Evolutionary conservation across 2,797 vertebrate species (phyloP).

Genomic region (Paramormyrops hopkinsi): DNA sequence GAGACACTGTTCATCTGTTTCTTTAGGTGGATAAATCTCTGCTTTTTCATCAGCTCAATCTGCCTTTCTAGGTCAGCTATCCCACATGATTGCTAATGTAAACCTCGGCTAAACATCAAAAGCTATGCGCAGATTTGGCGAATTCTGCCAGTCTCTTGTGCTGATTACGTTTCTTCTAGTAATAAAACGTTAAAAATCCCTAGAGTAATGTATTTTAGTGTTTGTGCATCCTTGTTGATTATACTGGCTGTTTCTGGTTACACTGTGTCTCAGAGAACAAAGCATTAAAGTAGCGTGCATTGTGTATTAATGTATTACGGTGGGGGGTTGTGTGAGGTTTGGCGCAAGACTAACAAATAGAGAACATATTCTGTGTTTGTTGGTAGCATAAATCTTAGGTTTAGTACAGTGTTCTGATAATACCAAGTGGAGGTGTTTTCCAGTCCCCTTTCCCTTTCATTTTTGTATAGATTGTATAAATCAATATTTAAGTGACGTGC

Average conservation of each 20-base stretch:
- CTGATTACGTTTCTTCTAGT: not conserved
- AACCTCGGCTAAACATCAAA: not conserved
- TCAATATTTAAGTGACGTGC: slow-evolving; percentile 9
- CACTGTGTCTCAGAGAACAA: not conserved
- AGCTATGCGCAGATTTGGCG: not conserved
- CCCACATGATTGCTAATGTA: not conserved
- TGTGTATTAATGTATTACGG: not conserved
- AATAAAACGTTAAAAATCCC: not conserved
- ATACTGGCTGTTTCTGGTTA: not conserved
- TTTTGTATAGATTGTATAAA: not conserved
- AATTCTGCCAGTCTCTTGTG: not conserved
- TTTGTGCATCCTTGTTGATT: not conserved
- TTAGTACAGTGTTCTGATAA: not conserved
- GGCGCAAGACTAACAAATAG: not conserved
- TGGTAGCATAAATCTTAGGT: not conserved
- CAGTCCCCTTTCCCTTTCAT: not conserved
- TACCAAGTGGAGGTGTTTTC: not conserved
- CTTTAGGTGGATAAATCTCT: not conserved
- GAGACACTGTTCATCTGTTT: not conserved
- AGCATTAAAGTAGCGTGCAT: not conserved
- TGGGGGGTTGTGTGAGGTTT: not conserved
- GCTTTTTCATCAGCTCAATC: not conserved
- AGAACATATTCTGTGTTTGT: not conserved
- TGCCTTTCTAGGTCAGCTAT: not conserved
- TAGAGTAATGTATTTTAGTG: not conserved